Evolutionary conservation across 2,888 invertebrate genomes (phyloP).

Genomic region (Ypsolopha sequella): DNA sequence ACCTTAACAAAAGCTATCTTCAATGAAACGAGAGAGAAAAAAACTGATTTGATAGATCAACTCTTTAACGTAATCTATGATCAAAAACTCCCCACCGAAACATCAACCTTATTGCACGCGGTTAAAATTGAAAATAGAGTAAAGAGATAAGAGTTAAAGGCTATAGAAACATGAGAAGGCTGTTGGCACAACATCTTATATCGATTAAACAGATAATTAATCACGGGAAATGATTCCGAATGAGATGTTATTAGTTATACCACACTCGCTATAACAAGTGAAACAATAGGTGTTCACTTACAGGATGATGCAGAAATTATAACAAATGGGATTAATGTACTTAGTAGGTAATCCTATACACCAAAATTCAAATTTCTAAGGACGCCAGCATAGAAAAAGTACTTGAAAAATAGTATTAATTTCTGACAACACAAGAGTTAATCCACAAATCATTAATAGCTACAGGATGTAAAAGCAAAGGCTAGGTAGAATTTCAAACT

Average conservation of each 20-base stretch:
- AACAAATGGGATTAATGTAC: too few species aligned
- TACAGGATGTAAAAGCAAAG: too few species aligned
- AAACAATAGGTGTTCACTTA: constrained; percentile 51
- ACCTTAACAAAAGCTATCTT: constrained; percentile 63
- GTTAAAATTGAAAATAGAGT: constrained; percentile 18
- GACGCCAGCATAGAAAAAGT: too few species aligned
- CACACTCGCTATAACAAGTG: constrained; percentile 67
- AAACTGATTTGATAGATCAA: constrained; percentile 66
- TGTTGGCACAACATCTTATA: constrained; percentile 71
- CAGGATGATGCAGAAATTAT: constrained; percentile 26
- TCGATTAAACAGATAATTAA: constrained; percentile 72
- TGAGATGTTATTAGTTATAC: constrained; percentile 71
- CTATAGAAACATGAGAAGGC: constrained; percentile 46
- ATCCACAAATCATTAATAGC: too few species aligned
- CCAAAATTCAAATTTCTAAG: too few species aligned
- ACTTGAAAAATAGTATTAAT: too few species aligned
- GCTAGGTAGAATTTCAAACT: too few species aligned
- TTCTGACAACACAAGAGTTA: too few species aligned
- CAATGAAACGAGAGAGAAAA: constrained; percentile 43
- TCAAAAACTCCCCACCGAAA: constrained; percentile 18
- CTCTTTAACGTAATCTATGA: constrained; percentile 64
- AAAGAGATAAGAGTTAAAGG: constrained; percentile 3
- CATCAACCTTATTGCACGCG: constrained; percentile 13
- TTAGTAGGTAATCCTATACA: too few species aligned
- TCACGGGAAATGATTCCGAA: constrained; percentile 70